Evolutionary conservation across 2,113 vertebrate species (phyloP), one percentile per base, ranked within the genome.

Genomic region (Pteropus alecto): DNA sequence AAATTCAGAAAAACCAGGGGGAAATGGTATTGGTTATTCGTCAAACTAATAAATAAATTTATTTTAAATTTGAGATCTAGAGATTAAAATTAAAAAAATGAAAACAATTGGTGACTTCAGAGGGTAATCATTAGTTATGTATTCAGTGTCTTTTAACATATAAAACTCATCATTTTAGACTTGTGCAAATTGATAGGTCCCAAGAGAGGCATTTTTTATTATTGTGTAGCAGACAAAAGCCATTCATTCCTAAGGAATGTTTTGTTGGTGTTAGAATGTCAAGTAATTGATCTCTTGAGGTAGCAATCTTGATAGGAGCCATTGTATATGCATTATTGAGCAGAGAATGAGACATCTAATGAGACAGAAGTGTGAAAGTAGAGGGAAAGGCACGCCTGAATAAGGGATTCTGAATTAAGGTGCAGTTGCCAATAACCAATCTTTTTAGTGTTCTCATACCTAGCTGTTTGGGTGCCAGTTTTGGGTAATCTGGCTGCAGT

Each of bases 1-100:
- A 87, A 90, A 63, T 88, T 94, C 15, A 79, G 71, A 82, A 94
- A 96, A 96, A 82, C 28, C 41, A 70, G 51, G 24, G 46, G 30
- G 28, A 95, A 78, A 70, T 83, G 6, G 0, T 86, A 54, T 28
- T 87, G 13, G 58, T 93, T 74, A 73, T 89, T 96, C 74, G 63
- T 92, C 74, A 90, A 35, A 68, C 48, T 78, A 84, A 6, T 87
- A 78, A 92, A 68, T 48, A 87, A 73, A 46, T 78, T 74, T 18
- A 70, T 60, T 81, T 87, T 35, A n/a, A 76, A 35, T 77, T 33
- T 82, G 58, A 68, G 5, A 41, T 76, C 12, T 16, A 76, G 46
- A 76, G 43, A 81, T 61, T 96, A 70, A 83, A 92, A 76, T 61
- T 58, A 16, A 82, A 90, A 73, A 43, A 77, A 10, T 13, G 3